Base-by-base conservation (phyloP, 2,888 invertebrate species). In the Drosophila emarginata region DNA sequence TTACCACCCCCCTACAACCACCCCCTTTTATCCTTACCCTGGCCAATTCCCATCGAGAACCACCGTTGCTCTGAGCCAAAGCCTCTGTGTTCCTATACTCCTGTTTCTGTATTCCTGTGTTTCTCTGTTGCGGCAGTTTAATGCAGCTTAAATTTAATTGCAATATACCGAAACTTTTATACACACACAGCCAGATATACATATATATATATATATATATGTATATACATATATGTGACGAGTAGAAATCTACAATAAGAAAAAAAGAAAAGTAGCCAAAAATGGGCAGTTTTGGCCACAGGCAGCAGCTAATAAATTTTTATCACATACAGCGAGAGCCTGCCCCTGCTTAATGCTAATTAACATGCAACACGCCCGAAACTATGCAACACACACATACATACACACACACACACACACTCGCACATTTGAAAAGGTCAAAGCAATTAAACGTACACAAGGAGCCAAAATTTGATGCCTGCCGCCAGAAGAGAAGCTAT, bases 391-490 rank as follows among this genome's bases (percentile, higher is more conserved):
- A 53, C 28, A 40, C 39, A 26, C 39, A 15, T 50, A 45, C 40
- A 62, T n/a, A n/a, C n/a, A n/a, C n/a, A n/a, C n/a, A n/a, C n/a
- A 58, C 72, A 53, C 28, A 40, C 39, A 26, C 39, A 15, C 54
- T 36, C 40, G 59, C 39, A 75, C 73, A 74, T 54, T 74, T 36
- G 11, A 40, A 83, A 80, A 85, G 88, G 84, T 85, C 84, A 91
- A 91, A 91, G 92, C 92, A 93, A 93, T 89, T 89, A 89, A 88
- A 82, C 71, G 74, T 77, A 77, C 73, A 81, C 78, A 65, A 63
- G 64, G 64, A 56, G 72, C 39, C 40, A 66, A 74, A 74, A 74
- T 61, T 71, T 74, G 65, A 74, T 67, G 65, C 63, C 74, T 32
- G 40, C 70, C 57, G 57, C 45, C 58, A 32, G 68, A 60, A 67